These are phyloP conservation scores for Norana najaformis DNA, from an alignment of 2,888 invertebrate species.

Conservation along the genomic window DNA sequence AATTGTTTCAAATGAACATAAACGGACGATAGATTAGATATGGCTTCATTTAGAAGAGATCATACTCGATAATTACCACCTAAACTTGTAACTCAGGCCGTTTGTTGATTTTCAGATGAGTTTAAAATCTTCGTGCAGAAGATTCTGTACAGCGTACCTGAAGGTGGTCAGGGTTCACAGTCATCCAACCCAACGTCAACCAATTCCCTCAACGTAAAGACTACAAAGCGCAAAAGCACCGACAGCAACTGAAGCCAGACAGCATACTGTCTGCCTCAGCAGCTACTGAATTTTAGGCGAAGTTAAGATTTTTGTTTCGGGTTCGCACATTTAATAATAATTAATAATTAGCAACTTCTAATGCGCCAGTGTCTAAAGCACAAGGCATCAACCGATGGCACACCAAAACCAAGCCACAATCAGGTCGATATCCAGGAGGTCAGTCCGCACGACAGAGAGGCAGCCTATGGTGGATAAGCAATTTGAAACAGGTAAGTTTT, in stretches of 20 bases:
- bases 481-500: too few species aligned
- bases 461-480: too few species aligned
- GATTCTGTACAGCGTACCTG: constrained; percentile 28
- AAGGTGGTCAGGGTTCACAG: constrained; percentile 15
- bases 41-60: too few species aligned
- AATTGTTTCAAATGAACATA: background rate
- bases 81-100: background rate
- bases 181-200: background rate
- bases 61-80: background rate
- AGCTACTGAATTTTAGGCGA: background rate
- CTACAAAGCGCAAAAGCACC: background rate
- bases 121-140: constrained; percentile 32
- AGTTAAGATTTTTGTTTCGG: background rate
- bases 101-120: constrained; percentile 24
- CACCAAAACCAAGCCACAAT: too few species aligned
- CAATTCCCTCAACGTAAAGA: background rate
- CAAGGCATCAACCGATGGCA: too few species aligned
- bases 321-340: too few species aligned
- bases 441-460: too few species aligned
- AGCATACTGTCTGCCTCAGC: background rate
- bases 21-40: too few species aligned
- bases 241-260: background rate
- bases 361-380: too few species aligned
- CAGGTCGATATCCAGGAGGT: too few species aligned
- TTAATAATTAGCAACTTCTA: too few species aligned